Evolutionary conservation across 2,797 vertebrate genomes (phyloP), one percentile per base, ranked within the genome.

Genomic region (Nyctibius grandis): DNA sequence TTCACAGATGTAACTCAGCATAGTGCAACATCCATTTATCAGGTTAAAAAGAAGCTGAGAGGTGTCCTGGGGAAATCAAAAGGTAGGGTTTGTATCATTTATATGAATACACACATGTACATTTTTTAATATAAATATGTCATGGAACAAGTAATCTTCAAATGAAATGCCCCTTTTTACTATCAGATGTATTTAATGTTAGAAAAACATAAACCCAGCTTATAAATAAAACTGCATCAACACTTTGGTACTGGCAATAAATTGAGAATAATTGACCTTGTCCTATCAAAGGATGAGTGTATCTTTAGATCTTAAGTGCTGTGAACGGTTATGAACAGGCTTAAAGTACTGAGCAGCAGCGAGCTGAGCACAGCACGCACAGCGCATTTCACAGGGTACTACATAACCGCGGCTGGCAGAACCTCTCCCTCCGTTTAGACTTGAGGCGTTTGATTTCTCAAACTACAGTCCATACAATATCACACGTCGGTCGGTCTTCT

Each of bases 211-310:
- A 95, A 96, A 94, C 86, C 59, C 91, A 74, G 88, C 59, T 91
- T 93, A 97, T 95, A 97, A 97, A 97, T 97, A 97, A 97, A 97
- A 96, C 78, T 36, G 20, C 85, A 97, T 91, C 95, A 98, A 97
- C n/a, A 75, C 89, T 91, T 91, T 33, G 83, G 94, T 85, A 90
- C 78, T 34, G 16, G 85, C 91, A 97, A 96, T 97, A 97, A 93
- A 97, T 96, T 91, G 92, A 97, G 91, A 97, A 97, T 94, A 98
- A 98, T 92, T 98, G 96, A 97, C 96, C 95, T 98, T 93, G 95
- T 97, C 96, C 91, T 95, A 95, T 97, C 91, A 96, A 96, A 97
- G 84, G 95, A 96, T 98, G 96, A 88, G 97, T 95, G 67, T 97
- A 94, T 94, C 95, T 97, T 97, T 96, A 97, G 94, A 96, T 90